phyloP scores from a whole-genome alignment of 2,888 invertebrate species.

The Neria commutata region DNA sequence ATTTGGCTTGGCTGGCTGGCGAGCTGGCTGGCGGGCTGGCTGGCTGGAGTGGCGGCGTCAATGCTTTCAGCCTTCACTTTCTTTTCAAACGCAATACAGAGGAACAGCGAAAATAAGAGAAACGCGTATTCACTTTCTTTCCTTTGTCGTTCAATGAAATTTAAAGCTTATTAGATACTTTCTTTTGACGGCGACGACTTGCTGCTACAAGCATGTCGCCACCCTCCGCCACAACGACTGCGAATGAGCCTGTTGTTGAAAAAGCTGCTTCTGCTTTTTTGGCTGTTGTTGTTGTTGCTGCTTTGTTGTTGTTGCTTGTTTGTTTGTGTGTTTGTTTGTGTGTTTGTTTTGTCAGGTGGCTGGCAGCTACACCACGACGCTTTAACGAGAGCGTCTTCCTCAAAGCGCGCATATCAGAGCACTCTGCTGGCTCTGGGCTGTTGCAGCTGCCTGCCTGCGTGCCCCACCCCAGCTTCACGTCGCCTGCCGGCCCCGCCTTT shows the following conservation, averaged over 20 bases:
- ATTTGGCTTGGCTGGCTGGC: neutral
- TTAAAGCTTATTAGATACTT: constrained; percentile 14
- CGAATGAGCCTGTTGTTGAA: neutral
- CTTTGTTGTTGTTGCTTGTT: neutral
- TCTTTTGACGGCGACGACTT: too few relatives aligned
- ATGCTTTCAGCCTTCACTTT: too few relatives aligned
- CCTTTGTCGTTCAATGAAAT: constrained; percentile 8
- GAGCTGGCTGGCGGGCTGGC: neutral
- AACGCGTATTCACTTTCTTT: constrained; percentile 1
- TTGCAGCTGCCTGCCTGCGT: too few relatives aligned
- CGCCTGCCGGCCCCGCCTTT: neutral
- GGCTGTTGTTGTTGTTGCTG: neutral
- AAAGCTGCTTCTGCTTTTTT: neutral
- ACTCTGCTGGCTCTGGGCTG: too few relatives aligned
- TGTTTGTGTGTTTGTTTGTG: too few relatives aligned
- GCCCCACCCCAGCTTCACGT: neutral
- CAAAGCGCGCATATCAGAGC: too few relatives aligned
- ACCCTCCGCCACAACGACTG: neutral
- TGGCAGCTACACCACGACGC: neutral
- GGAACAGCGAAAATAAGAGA: too few relatives aligned
- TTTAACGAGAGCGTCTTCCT: too few relatives aligned
- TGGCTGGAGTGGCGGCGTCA: neutral
- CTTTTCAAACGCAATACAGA: too few relatives aligned
- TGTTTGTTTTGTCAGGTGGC: constrained; percentile 3
- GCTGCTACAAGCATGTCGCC: too few relatives aligned